Conservation (phyloP, 2,888 invertebrate genomes). For the Pemphredon lugubris region DNA sequence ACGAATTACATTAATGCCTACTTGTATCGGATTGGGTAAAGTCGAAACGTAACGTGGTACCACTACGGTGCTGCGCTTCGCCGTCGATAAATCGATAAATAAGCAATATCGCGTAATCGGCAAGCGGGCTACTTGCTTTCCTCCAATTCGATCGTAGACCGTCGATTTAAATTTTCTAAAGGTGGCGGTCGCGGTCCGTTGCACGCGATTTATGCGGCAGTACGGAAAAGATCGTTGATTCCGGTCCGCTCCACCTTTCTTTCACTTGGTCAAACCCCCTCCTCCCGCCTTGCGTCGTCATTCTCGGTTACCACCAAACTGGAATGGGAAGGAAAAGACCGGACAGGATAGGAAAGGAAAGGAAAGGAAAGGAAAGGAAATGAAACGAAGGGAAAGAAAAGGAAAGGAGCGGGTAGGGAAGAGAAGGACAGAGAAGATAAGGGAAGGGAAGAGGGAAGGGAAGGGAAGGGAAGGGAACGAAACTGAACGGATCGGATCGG, state of each 20-base stretch:
- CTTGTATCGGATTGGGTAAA: too few relatives aligned
- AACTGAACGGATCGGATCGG: conserved; percentile 6
- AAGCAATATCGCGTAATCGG: not conserved
- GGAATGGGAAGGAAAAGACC: not conserved
- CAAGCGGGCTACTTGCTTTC: not conserved
- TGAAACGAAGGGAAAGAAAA: not conserved
- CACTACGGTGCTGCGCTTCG: not conserved
- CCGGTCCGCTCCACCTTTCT: conserved; percentile 20
- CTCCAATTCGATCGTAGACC: not conserved
- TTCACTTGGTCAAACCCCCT: conserved; percentile 16
- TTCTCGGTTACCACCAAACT: not conserved
- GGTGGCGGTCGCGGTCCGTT: conserved; percentile 2
- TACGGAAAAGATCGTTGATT: conserved; percentile 10
- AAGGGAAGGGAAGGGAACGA: conserved; percentile 1
- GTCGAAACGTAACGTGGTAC: too few relatives aligned
- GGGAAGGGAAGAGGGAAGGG: conserved; percentile 38
- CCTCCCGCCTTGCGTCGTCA: conserved; percentile 1
- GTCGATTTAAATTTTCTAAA: not conserved
- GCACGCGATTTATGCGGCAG: conserved; percentile 25
- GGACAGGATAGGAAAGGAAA: not conserved
- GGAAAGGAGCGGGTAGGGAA: not conserved
- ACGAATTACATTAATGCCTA: too few relatives aligned
- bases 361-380: not conserved
- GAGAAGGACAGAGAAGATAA: conserved; percentile 19
- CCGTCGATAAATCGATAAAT: not conserved